phyloP scores from a whole-genome alignment of 35 echinoderm and acorn worm species.

The Ophioderma brevispina region DNA sequence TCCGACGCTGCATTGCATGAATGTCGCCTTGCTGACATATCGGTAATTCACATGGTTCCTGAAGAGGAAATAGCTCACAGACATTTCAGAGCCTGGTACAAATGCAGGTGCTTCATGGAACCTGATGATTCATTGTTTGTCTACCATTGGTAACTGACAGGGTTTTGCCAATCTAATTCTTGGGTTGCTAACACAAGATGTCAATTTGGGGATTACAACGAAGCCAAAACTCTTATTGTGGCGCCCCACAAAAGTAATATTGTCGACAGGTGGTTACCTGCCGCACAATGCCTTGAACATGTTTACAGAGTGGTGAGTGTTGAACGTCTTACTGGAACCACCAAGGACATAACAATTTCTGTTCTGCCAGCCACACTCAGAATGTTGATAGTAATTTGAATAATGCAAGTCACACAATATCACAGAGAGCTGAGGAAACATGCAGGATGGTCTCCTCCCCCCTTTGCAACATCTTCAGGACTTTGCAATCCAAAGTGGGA shows the following conservation, averaged over 20 bases:
- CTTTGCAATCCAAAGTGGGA: conserved; percentile 19
- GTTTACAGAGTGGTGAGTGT: conserved; percentile 18
- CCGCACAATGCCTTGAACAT: conserved; percentile 7
- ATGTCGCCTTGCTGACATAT: conserved; percentile 1
- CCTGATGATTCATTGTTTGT: neutral
- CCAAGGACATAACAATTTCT: neutral
- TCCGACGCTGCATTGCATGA: neutral
- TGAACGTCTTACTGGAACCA: neutral
- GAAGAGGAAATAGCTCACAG: neutral
- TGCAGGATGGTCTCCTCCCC: neutral
- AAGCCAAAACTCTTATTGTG: conserved; percentile 28
- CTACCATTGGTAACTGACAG: conserved; percentile 7
- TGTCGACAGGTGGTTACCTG: conserved; percentile 17
- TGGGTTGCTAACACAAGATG: neutral
- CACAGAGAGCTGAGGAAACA: neutral
- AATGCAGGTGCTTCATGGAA: neutral
- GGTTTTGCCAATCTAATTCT: neutral
- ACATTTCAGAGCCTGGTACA: conserved; percentile 14
- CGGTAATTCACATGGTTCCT: conserved; percentile 32
- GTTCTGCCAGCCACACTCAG: neutral
- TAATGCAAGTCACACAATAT: neutral
- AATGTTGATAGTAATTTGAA: neutral
- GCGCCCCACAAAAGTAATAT: conserved; percentile 17
- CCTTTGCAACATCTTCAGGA: neutral
- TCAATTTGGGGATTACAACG: neutral